Evolutionary conservation across 2,113 vertebrate species (phyloP), one percentile per base, ranked within the genome.

Genomic region (Galbula dea): DNA sequence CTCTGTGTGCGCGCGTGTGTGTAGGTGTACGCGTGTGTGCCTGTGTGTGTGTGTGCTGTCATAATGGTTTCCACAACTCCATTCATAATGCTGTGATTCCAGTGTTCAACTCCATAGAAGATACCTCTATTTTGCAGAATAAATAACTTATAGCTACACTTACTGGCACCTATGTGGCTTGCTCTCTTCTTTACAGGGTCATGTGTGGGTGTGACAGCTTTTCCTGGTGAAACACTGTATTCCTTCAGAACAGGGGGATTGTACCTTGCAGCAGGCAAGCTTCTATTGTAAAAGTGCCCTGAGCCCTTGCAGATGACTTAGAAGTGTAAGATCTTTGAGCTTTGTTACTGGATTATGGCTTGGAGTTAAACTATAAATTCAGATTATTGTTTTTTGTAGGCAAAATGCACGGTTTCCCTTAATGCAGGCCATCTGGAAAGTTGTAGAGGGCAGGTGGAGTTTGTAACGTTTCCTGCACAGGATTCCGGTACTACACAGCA

Each of bases 61-160:
- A 96, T 54, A 72, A 93, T 89, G n/a, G 95, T 96, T 96, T 96
- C 85, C 93, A 96, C 92, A 93, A 96, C 91, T 93, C 73, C 0
- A 1, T 94, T 93, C 83, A 76, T 89, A 83, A 94, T 86, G 86
- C 94, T 96, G 93, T 92, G 95, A 96, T 92, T 93, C 75, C 88
- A 77, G 78, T 96, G 86, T 96, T 92, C 92, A 82, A 96, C 65
- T 90, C 86, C 82, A 93, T 86, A 95, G 88, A 96, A 94, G 84
- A 96, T 96, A 96, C 96, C 96, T 97, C 96, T 96, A 68, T 96
- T 97, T 96, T 96, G 73, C 94, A 96, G 96, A 97, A 97, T 97
- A 97, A 97, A 97, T 97, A 97, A 97, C 89, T 97, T 97, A 97
- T 95, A 96, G 94, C 77, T 94, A 85, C 76, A 77, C 34, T 89